phyloP scores from a whole-genome alignment of 2,797 vertebrate genomes.

The Toxotes lorentzi region DNA sequence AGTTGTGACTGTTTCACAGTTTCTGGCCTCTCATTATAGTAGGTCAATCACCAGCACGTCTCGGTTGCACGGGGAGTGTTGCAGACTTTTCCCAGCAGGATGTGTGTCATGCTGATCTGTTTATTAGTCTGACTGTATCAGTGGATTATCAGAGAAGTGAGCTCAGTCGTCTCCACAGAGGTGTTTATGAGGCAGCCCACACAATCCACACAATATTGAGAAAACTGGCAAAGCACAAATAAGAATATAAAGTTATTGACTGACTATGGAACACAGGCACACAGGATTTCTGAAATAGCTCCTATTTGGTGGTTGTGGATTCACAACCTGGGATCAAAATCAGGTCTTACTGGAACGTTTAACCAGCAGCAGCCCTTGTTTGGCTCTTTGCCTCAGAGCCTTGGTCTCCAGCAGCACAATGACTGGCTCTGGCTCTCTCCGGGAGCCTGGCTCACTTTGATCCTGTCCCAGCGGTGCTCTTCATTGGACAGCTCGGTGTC shows the following conservation, averaged over 20 bases:
- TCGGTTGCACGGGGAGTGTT: conserved; percentile 31
- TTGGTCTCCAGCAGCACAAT: conserved; percentile 52
- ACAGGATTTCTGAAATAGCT: conserved; percentile 12
- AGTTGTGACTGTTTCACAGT: conserved; percentile 25
- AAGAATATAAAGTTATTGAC: conserved; percentile 9
- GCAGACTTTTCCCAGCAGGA: conserved; percentile 53
- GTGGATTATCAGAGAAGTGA: conserved; percentile 68
- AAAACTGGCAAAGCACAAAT: conserved; percentile 7
- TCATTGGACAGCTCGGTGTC: conserved; percentile 79
- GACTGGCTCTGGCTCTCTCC: conserved; percentile 42
- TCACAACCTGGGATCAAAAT: conserved; percentile 9
- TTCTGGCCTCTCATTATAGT: conserved; percentile 45
- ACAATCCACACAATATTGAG: conserved; percentile 18
- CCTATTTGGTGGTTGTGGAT: neutral
- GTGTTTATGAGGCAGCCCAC: conserved; percentile 76
- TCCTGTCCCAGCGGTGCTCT: conserved; percentile 42
- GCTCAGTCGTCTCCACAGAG: conserved; percentile 62
- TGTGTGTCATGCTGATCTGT: conserved; percentile 72
- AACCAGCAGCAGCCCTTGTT: conserved; percentile 24
- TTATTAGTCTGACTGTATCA: conserved; percentile 71
- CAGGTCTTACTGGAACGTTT: conserved; percentile 23
- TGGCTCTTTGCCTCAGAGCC: conserved; percentile 35
- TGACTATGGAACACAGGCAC: neutral
- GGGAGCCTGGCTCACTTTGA: conserved; percentile 54
- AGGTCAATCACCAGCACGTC: conserved; percentile 49